A percentile compares a stretch with the other conserved stretches of the same genome.
phyloP scores from a whole-genome alignment of 92 coral and sea anemone species.

The Umimayanthus kanabou region DNA sequence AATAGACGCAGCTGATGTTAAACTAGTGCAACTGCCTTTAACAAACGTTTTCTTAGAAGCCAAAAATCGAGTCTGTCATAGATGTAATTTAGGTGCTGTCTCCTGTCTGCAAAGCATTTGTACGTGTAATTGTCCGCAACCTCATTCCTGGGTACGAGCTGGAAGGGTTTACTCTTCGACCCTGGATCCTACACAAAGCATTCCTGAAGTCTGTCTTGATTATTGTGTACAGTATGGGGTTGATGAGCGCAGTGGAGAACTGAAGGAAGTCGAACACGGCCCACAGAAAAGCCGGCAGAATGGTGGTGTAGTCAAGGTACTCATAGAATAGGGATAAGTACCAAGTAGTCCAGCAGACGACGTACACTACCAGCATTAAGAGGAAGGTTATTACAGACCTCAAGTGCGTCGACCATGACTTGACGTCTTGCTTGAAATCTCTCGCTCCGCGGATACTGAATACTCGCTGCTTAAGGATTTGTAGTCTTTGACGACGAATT shows the following conservation, averaged over 20 bases:
- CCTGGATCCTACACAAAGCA: not conserved
- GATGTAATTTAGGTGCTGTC: too few relatives aligned
- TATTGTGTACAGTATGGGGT: conserved; percentile 7
- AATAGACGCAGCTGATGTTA: too few relatives aligned
- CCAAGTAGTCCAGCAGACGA: conserved; percentile 1
- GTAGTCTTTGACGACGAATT: conserved; percentile 1
- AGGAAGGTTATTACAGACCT: not conserved
- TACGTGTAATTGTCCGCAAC: not conserved
- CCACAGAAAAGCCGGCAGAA: not conserved
- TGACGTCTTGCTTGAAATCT: not conserved
- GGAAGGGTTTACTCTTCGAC: not conserved
- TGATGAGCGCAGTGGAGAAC: conserved; percentile 10
- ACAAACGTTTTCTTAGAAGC: too few relatives aligned
- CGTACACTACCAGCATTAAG: not conserved
- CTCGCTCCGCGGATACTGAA: not conserved
- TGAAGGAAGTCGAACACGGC: conserved; percentile 2
- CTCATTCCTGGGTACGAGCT: not conserved
- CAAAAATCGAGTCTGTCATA: too few relatives aligned
- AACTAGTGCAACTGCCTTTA: too few relatives aligned
- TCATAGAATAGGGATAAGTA: not conserved
- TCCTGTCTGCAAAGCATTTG: not conserved
- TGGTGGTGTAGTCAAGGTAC: not conserved
- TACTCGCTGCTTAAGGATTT: not conserved
- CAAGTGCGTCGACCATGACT: not conserved
- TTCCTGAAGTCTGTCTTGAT: conserved; percentile 5